Base-by-base conservation (phyloP, 2,113 vertebrate species). In the Lepus europaeus region DNA sequence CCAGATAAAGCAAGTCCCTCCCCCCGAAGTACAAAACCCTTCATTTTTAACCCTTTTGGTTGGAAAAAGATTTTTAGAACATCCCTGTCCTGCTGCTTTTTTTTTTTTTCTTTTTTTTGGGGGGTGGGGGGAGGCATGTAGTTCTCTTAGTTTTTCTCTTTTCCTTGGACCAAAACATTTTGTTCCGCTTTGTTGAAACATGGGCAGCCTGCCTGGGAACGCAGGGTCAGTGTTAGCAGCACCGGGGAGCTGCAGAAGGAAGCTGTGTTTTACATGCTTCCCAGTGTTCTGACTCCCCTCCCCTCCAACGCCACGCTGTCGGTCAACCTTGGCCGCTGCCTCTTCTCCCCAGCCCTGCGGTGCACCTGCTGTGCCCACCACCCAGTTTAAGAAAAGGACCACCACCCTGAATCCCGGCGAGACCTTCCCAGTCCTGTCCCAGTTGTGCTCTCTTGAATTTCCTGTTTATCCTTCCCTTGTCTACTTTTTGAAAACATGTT, bases 331-430 rank as follows among this genome's bases (percentile, higher is more conserved):
- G n/a, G 61, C 56, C 29, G 33, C 36, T 5, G 1, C 6, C 39
- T 12, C 10, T 16, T 0, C 6, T 19, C 8, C 20, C 0, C 14
- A 6, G 1, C 0, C 8, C 29, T n/a, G 2, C 4, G 23, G 22
- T 17, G 66, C 16, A 45, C 59, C 31, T 36, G 31, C 56, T 5
- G 31, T 7, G 17, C 36, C 3, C 53, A 11, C 11, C 69, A 27
- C 2, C 33, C 20, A 6, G 31, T 4, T 36, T 70, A 59, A 81
- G 85, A 80, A 45, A 83, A 76, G n/a, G 39, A 45, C 56, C 51
- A 49, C 25, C 4, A 23, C 49, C 23, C 53, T 4, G 23, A 17
- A 13, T 29, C 29, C n/a, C 27, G 1, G 19, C 27, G 36, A 81
- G 23, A 23, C 9, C 8, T 51, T 78, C 4, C 68, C 56, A 9